A percentile compares a stretch with the other conserved stretches of the same genome.
These are phyloP conservation scores for Drosophila anomalata DNA, from an alignment of 2,888 invertebrate species.

Conservation along the genomic window DNA sequence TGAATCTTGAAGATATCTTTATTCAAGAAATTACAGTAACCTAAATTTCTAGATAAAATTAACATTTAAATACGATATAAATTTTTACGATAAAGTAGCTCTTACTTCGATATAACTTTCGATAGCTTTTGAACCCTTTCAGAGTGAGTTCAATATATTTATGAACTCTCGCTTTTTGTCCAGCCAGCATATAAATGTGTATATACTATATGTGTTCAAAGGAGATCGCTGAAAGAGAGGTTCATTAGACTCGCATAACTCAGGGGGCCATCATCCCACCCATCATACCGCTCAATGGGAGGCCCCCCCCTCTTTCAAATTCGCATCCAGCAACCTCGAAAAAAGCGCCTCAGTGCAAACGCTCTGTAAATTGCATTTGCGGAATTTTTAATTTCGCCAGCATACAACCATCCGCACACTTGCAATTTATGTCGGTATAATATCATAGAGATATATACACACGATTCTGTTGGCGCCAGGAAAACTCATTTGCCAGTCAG, in stretches of 20 bases:
- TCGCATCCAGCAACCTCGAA: slow-evolving; percentile 42
- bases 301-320: slow-evolving; percentile 7
- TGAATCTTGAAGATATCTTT: too few species aligned
- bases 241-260: slow-evolving; percentile 65
- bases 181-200: not conserved
- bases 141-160: not conserved
- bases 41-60: too few species aligned
- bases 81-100: too few species aligned
- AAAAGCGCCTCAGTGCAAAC: slow-evolving; percentile 60
- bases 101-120: too few species aligned
- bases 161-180: not conserved
- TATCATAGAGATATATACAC: slow-evolving; percentile 1
- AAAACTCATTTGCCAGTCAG: slow-evolving; percentile 7
- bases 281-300: not conserved
- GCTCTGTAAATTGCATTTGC: slow-evolving; percentile 68
- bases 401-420: slow-evolving; percentile 11
- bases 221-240: slow-evolving; percentile 29
- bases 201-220: slow-evolving; percentile 8
- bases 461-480: slow-evolving; percentile 25
- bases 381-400: slow-evolving; percentile 32
- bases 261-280: slow-evolving; percentile 12
- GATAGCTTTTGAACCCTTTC: not conserved
- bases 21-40: too few species aligned
- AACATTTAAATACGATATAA: too few species aligned
- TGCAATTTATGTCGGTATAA: slow-evolving; percentile 3